Conservation (phyloP, 2,888 invertebrate genomes). For the Lagria hirta region DNA sequence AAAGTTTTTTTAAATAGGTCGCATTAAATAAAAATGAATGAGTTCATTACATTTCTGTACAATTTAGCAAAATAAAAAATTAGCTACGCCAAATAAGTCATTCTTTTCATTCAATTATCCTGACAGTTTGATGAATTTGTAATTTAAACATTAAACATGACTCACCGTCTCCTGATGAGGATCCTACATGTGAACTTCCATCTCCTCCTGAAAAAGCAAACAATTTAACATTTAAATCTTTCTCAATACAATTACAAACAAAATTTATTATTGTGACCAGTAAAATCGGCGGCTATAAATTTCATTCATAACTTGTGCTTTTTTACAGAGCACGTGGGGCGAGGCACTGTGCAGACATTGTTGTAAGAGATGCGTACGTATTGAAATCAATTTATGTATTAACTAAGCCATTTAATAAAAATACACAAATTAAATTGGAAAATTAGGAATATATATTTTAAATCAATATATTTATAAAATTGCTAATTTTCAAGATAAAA, state of each 20-base stretch:
- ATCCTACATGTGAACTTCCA: conserved; percentile 51
- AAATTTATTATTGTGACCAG: conserved; percentile 7
- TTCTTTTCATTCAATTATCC: conserved; percentile 8
- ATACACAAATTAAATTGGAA: no score
- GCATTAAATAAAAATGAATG: no score
- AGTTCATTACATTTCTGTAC: no score
- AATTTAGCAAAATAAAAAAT: conserved; percentile 2
- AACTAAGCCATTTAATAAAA: no score
- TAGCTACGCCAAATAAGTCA: conserved; percentile 1
- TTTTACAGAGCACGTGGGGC: conserved; percentile 1
- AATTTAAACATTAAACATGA: conserved; percentile 22
- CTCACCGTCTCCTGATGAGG: conserved; percentile 53
- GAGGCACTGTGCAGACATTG: conserved; percentile 1
- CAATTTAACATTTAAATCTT: no score
- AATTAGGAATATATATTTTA: no score
- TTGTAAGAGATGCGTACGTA: no score
- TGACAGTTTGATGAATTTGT: conserved; percentile 10
- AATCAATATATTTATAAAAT: no score
- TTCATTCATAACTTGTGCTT: conserved; percentile 8
- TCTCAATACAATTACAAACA: conserved; percentile 12
- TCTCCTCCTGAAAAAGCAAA: conserved; percentile 50
- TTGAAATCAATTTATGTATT: no score
- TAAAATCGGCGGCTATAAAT: conserved; percentile 11
- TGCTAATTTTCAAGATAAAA: no score
- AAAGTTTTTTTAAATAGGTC: no score